These are phyloP conservation scores for Dicrurus megarhynchus DNA, from an alignment of 2,113 vertebrate species.

Conservation along the genomic window DNA sequence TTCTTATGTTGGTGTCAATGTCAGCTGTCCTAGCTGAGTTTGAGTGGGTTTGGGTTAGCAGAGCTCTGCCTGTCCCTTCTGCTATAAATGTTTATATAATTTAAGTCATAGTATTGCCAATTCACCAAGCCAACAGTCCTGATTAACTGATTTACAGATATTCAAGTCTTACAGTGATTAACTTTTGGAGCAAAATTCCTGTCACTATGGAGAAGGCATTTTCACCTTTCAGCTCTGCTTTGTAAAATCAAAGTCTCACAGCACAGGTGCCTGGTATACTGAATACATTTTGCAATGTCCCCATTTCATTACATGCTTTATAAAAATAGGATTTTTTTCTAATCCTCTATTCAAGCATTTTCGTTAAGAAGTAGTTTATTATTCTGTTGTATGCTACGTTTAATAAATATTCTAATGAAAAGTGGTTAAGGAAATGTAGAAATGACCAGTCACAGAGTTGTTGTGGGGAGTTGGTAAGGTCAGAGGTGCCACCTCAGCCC, in stretches of 20 bases:
- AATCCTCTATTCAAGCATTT: background rate
- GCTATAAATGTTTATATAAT: background rate
- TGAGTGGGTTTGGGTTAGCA: background rate
- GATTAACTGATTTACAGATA: background rate
- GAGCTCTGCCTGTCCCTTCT: background rate
- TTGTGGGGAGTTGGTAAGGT: background rate
- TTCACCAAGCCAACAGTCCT: background rate
- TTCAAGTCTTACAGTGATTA: background rate
- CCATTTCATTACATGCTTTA: background rate
- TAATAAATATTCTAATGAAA: background rate
- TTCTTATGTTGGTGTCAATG: background rate
- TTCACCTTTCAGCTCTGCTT: background rate
- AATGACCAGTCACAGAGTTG: fast-evolving
- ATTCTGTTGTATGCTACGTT: background rate
- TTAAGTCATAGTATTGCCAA: too few relatives aligned
- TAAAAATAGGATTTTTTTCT: background rate
- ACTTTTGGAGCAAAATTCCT: background rate
- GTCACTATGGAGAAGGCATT: fast-evolving
- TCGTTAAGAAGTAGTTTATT: background rate
- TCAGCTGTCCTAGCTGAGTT: background rate
- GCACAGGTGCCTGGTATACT: fast-evolving
- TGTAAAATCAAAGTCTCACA: background rate
- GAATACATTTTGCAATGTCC: background rate
- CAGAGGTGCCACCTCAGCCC: background rate
- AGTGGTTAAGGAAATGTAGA: background rate